Base-by-base conservation (phyloP, 1,140 invertebrate species). In the Philotrypesis tridentata region DNA sequence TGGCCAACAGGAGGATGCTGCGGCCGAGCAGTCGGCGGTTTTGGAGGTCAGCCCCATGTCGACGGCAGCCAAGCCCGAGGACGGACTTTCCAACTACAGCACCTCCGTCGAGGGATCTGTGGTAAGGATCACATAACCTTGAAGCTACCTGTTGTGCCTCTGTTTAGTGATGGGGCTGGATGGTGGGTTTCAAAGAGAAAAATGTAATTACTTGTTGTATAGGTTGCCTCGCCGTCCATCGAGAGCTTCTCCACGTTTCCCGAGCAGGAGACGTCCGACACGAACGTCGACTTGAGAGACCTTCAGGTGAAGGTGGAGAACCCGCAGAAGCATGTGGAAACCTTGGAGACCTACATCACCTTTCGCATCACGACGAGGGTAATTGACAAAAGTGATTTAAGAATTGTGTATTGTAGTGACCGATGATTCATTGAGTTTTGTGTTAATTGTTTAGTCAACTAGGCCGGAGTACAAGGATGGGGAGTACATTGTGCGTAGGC, bases 261-360 rank as follows among this genome's bases (percentile, higher is more conserved):
- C 40, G 93, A 94, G 79, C 92, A 94, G 83, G 85, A 93, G 60
- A 86, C 91, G 37, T 92, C 92, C 3, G 93, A 94, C 82, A 91
- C 93, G 75, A 92, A 92, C 85, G 84, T 91, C 60, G 93, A 93
- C 83, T 91, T 91, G 83, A 90, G 93, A 23, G 95, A 96, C 88
- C 88, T 96, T 14, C 93, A 94, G 88, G 93, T 96, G 0, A 92
- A 94, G 89, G 95, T 96, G 25, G 95, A 96, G 84, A 95, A 95
- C 91, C 95, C 95, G n/a, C 95, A 96, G 83, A 96, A 96, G 88
- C 95, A 96, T 89, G 92, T 95, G 23, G 95, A 95, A 84, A 95
- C 95, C 0, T 92, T 96, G 84, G 95, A 96, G 88, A 95, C 95
- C 2, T 96, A 94, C 85, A 95, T 96, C 68, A 95, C 95, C 60